Evolutionary conservation across 2,888 invertebrate genomes (phyloP).

Genomic region (Drosophila stalkeri): DNA sequence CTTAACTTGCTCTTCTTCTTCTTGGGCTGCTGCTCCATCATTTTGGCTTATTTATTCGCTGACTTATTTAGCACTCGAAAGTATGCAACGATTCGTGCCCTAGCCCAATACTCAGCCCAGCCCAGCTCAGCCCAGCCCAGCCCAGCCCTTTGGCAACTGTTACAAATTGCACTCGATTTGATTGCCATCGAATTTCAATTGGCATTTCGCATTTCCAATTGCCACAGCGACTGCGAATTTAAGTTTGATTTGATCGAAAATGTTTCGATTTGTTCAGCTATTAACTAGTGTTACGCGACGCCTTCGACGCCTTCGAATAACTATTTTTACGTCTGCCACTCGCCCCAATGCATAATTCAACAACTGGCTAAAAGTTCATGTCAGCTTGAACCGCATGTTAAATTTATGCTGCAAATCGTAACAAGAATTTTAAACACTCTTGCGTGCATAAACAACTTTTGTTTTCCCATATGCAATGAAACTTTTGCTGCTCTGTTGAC

Average conservation of each 20-base stretch:
- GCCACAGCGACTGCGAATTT: conserved; percentile 2
- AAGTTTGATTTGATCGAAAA: conserved; percentile 1
- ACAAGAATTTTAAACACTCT: conserved; percentile 12
- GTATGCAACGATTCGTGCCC: conserved; percentile 55
- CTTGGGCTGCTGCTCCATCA: conserved; percentile 1
- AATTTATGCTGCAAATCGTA: conserved; percentile 6
- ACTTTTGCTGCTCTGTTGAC: conserved; percentile 6
- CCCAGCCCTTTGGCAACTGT: conserved; percentile 11
- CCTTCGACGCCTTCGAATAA: not conserved
- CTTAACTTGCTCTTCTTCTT: not conserved
- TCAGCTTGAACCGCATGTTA: conserved; percentile 1
- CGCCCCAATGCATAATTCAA: not conserved
- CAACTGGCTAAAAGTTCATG: not conserved
- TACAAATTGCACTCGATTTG: conserved; percentile 72
- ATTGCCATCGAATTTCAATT: conserved; percentile 58
- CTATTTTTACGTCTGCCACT: not conserved
- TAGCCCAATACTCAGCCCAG: not conserved
- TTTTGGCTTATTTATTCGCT: conserved; percentile 57
- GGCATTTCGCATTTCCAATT: conserved; percentile 29
- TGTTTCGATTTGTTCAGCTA: conserved; percentile 11
- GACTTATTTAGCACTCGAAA: conserved; percentile 69
- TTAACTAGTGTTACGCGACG: conserved; percentile 2
- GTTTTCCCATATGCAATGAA: conserved; percentile 7
- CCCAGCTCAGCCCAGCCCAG: too few relatives aligned
- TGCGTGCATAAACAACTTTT: conserved; percentile 11